A percentile compares a stretch with the other conserved stretches of the same genome.
These are phyloP conservation scores for Enteromius trimaculatus DNA, from an alignment of 2,797 vertebrate genomes.

Conservation along the genomic window DNA sequence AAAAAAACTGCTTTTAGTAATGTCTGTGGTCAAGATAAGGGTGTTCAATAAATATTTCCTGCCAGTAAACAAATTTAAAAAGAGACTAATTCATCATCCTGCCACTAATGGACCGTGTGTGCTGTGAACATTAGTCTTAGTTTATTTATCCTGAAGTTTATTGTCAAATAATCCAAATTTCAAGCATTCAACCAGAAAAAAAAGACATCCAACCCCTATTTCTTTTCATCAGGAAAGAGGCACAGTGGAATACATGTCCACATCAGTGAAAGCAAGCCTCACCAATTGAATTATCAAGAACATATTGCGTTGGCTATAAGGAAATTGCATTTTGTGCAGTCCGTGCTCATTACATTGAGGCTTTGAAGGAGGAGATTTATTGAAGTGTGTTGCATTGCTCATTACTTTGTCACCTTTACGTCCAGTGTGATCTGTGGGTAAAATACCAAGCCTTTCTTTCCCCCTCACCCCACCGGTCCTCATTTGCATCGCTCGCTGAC, in stretches of 20 bases:
- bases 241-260: background rate
- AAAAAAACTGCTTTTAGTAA: background rate
- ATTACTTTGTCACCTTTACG: conserved; percentile 68
- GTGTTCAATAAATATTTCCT: conserved; percentile 10
- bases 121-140: conserved; percentile 6
- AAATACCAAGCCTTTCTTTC: conserved; percentile 70
- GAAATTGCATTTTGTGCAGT: conserved; percentile 19
- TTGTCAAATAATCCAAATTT: conserved; percentile 24
- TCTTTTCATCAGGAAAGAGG: background rate
- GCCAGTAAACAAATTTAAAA: conserved; percentile 35
- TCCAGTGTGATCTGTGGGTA: conserved; percentile 71
- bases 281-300: conserved; percentile 29
- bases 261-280: conserved; percentile 18
- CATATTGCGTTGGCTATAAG: conserved; percentile 33
- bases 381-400: conserved; percentile 48
- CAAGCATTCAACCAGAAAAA: conserved; percentile 8
- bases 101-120: conserved; percentile 5
- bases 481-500: conserved; percentile 74
- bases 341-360: conserved; percentile 9
- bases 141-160: conserved; percentile 2
- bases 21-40: conserved; percentile 4
- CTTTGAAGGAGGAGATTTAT: conserved; percentile 47
- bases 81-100: conserved; percentile 14
- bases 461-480: conserved; percentile 65
- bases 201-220: background rate